Base-by-base conservation (phyloP, 2,888 invertebrate species). In the Caenorhabditis doughertyi region DNA sequence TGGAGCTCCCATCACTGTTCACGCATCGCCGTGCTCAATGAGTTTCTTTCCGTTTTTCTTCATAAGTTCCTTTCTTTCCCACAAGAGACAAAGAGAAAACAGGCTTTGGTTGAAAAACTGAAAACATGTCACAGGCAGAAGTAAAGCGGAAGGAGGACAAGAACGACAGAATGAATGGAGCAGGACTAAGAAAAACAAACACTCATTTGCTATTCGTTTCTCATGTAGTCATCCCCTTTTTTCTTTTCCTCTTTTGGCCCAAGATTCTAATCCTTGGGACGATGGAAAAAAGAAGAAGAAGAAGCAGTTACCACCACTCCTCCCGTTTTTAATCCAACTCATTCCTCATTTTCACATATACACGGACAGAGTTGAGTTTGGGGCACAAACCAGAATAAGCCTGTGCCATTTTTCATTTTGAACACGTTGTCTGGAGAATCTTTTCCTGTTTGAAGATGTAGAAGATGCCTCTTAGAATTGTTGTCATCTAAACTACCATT, bases 341-440 rank as follows among this genome's bases (percentile, higher is more conserved):
- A 76, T 76, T 68, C 60, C 42, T 76, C 76, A 76, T 67, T 68
- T 67, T 76, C 76, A 49, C 64, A 51, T 64, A 7, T 47, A 51
- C 64, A 55, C 39, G 42, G 11, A 21, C 27, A 25, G 25, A 51
- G 51, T 25, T 8, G 29, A 55, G 53, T n/a, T n/a, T n/a, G 16
- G n/a, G 23, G 35, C 55, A 35, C 32, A 42, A 3, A 3, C 7
- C n/a, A 11, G 39, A 23, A 42, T 60, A 64, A 65, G 49, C 47
- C 49, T 9, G 29, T 56, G 65, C 56, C 64, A 65, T 73, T 29
- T 73, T 64, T 73, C 73, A 65, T 25, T 42, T 16, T n/a, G 62
- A 72, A 72, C 72, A 72, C 51, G 58, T 47, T 53, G 55, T 58
- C 27, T 58, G 2, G 21, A 42, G 27, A 42, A 42, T 47, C 56